These are phyloP conservation scores for Synanthedon tipuliformis DNA, from an alignment of 2,888 invertebrate genomes.

Conservation along the genomic window DNA sequence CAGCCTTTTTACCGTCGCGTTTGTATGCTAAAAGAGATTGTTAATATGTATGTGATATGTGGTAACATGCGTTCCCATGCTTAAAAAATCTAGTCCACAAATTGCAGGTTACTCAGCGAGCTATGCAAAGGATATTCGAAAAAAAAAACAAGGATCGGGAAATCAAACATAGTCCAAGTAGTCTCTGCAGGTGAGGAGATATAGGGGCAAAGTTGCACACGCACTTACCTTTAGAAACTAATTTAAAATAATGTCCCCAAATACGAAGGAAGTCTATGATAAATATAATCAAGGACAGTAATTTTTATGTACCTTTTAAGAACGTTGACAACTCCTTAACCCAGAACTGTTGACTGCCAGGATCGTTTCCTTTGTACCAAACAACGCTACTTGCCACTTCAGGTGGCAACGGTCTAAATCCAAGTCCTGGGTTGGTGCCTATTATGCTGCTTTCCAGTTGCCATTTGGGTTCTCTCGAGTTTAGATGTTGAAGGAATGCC, in stretches of 20 bases:
- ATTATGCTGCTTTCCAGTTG: slow-evolving; percentile 87
- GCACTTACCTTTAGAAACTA: no score
- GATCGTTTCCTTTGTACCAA: slow-evolving; percentile 89
- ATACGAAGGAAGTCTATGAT: no score
- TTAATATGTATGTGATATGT: no score
- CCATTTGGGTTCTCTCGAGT: slow-evolving; percentile 91
- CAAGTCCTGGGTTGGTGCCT: slow-evolving; percentile 95
- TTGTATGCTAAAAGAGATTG: slow-evolving; percentile 71
- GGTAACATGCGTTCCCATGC: no score
- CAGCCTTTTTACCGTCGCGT: slow-evolving; percentile 77
- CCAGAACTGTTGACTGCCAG: slow-evolving; percentile 83
- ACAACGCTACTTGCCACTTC: slow-evolving; percentile 93
- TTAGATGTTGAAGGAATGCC: slow-evolving; percentile 91
- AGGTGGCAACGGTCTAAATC: slow-evolving; percentile 93
- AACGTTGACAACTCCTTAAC: slow-evolving; percentile 79
- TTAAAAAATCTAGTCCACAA: no score
- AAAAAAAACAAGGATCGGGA: no score
- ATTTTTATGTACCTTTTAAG: slow-evolving; percentile 73
- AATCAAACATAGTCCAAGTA: no score
- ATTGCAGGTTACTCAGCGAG: no score
- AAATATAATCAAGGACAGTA: slow-evolving; percentile 21
- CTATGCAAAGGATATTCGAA: no score
- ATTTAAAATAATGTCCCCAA: no score
- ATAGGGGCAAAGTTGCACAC: no score
- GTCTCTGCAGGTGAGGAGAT: no score